A percentile compares a stretch with the other conserved stretches of the same genome.
phyloP scores from a whole-genome alignment of 2,888 invertebrate species.

The Netelia fuscicornis region DNA sequence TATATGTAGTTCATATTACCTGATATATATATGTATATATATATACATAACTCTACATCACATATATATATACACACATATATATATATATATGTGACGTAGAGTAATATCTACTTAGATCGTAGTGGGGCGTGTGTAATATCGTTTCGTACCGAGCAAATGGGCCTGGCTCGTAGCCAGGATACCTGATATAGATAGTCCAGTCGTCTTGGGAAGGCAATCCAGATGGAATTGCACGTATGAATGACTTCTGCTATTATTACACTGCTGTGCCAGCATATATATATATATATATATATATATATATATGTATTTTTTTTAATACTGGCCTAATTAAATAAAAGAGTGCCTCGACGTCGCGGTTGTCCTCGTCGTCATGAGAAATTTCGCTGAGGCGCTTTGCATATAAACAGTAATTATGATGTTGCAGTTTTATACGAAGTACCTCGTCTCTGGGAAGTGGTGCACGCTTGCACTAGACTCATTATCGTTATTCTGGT shows the following conservation, averaged over 20 bases:
- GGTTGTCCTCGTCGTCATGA: conserved; percentile 39
- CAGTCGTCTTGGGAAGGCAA: conserved; percentile 72
- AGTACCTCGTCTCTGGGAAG: too few species aligned
- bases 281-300: neutral
- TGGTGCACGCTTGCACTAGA: too few species aligned
- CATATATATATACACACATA: neutral
- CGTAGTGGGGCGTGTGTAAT: conserved; percentile 52
- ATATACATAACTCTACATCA: neutral
- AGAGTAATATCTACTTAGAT: conserved; percentile 42
- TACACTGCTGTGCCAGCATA: conserved; percentile 24
- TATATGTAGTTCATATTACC: conserved; percentile 18
- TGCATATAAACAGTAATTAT: conserved; percentile 66
- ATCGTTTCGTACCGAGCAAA: conserved; percentile 61
- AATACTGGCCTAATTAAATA: too few species aligned
- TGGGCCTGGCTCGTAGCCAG: conserved; percentile 57
- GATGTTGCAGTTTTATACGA: neutral
- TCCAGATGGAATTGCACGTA: conserved; percentile 67
- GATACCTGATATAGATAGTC: conserved; percentile 54
- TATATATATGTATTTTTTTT: conserved; percentile 5
- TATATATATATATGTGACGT: conserved; percentile 2
- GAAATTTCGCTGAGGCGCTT: conserved; percentile 69
- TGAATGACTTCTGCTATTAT: conserved; percentile 39
- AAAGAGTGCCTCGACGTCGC: neutral
- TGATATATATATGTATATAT: conserved; percentile 2
- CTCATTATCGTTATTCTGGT: too few species aligned